A percentile compares a stretch with the other conserved stretches of the same genome.
These are phyloP conservation scores for Myotis lucifugus DNA, from an alignment of 2,113 vertebrate species.

Conservation along the genomic window DNA sequence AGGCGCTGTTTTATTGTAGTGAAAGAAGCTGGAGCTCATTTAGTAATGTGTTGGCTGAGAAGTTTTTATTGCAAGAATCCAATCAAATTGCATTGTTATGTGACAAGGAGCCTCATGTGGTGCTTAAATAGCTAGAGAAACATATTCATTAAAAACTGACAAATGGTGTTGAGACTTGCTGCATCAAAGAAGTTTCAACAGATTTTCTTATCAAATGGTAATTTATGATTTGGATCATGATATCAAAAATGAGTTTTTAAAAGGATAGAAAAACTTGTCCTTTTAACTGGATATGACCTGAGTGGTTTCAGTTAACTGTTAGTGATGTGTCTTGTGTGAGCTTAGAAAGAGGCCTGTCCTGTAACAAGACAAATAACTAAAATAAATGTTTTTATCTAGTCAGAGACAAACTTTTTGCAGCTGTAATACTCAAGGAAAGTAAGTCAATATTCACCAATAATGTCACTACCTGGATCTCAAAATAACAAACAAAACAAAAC, in stretches of 20 bases:
- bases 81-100: neutral
- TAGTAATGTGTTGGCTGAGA: neutral
- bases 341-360: neutral
- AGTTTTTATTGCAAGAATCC: neutral
- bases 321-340: neutral
- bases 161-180: neutral
- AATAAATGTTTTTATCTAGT: neutral
- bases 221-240: neutral
- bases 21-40: neutral
- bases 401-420: neutral
- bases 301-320: neutral
- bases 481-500: neutral
- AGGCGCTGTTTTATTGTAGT: neutral
- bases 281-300: neutral
- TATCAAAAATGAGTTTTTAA: neutral
- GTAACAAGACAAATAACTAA: neutral
- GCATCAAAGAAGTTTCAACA: neutral
- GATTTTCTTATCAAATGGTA: neutral
- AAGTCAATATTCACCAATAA: neutral
- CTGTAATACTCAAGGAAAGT: neutral
- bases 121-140: neutral
- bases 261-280: neutral
- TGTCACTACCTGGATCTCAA: conserved; percentile 15
- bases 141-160: neutral
- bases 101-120: neutral